Conservation (phyloP, 2,113 vertebrate species). For the Elgaria multicarinata region DNA sequence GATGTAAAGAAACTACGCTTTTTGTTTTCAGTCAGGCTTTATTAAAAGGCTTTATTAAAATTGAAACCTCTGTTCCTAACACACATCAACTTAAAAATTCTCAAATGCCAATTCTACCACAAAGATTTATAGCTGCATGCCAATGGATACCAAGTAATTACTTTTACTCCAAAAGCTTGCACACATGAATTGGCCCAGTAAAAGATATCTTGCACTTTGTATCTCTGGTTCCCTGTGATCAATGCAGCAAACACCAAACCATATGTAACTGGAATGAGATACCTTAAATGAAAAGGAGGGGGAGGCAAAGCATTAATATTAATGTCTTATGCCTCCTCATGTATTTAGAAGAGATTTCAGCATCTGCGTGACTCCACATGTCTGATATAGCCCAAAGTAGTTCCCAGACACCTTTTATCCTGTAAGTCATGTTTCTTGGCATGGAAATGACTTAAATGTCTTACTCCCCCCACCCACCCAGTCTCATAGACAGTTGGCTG, state of each 20-base stretch:
- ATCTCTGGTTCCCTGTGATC: not conserved
- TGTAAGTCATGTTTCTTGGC: not conserved
- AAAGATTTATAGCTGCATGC: not conserved
- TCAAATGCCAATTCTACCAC: not conserved
- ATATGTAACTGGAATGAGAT: not conserved
- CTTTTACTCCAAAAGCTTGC: constrained; percentile 6
- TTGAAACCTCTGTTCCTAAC: not conserved
- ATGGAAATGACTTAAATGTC: not conserved
- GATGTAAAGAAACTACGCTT: not conserved
- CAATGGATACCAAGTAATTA: constrained; percentile 22
- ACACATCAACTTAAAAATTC: constrained; percentile 1
- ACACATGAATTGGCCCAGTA: not conserved
- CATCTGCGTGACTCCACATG: not conserved
- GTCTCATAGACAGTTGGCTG: not conserved
- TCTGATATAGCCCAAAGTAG: not conserved
- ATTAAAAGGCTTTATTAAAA: not conserved
- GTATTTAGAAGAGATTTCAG: constrained; percentile 11
- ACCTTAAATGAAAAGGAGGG: not conserved
- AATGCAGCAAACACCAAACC: not conserved
- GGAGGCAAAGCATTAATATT: not conserved
- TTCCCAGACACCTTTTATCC: not conserved
- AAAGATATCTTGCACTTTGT: not conserved
- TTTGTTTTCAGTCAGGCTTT: not conserved
- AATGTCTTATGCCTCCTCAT: not conserved
- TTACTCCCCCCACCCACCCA: not conserved